Conservation (phyloP, 2,797 vertebrate genomes). For the Platalea minor region DNA sequence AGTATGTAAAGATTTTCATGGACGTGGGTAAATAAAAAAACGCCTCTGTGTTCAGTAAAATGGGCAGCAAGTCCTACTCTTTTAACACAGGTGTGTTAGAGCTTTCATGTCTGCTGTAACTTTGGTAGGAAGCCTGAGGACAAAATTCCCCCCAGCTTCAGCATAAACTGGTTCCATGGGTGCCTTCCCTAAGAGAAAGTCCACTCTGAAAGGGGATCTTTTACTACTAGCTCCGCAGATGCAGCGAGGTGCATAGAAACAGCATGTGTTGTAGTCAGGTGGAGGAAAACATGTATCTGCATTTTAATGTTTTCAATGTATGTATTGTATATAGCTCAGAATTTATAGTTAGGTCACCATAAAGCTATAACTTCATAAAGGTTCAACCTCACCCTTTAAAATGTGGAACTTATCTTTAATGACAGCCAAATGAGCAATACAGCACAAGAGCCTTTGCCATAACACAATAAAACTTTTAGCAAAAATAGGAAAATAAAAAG, state of each 20-base stretch:
- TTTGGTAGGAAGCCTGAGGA: not conserved
- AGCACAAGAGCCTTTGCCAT: not conserved
- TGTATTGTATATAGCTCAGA: not conserved
- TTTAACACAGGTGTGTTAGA: not conserved
- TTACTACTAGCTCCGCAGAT: not conserved
- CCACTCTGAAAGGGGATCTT: not conserved
- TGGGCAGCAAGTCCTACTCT: not conserved
- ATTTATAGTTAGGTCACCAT: not conserved
- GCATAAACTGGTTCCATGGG: not conserved
- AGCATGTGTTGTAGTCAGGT: not conserved
- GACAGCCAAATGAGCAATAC: not conserved
- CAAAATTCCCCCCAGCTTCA: not conserved
- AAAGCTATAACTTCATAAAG: not conserved
- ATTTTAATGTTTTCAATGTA: not conserved
- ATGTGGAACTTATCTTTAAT: not conserved
- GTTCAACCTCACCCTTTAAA: not conserved
- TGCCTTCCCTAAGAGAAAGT: not conserved
- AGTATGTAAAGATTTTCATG: not conserved
- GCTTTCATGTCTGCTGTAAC: not conserved
- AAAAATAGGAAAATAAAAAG: not conserved
- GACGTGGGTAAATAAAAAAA: not conserved
- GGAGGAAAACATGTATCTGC: not conserved
- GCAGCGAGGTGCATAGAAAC: not conserved
- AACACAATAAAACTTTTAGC: not conserved
- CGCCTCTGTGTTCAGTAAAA: not conserved